Evolutionary conservation across 1,140 invertebrate species (phyloP), one percentile per base, ranked within the genome.

Genomic region (Amyelois transitella): DNA sequence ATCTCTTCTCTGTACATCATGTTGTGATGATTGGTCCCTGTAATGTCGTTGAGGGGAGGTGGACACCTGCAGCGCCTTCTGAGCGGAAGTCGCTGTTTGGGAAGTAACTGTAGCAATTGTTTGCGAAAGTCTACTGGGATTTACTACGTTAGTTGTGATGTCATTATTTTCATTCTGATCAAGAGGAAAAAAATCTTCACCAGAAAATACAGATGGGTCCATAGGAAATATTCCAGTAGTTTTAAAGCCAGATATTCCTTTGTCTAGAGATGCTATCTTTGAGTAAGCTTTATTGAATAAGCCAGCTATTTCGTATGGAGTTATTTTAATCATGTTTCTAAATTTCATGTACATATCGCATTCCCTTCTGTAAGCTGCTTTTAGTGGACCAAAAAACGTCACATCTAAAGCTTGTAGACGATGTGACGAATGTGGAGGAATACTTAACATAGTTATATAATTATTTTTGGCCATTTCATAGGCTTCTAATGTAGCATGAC

Each of bases 331-430:
- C n/a, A n/a, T n/a, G n/a, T n/a, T 54, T 25, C 20, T 53, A 4
- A 38, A 53, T 57, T 60, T 59, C 49, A 72, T 64, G 53, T 55
- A 76, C 49, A 58, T n/a, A 21, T 75, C 55, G 45, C 69, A 73
- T 44, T 77, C 72, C 38, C 66, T 58, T 18, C 74, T 69, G 53
- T 76, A 88, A 19, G 72, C 64, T n/a, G 18, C 67, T 57, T 88
- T 88, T 2, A 53, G 14, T 8, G 52, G 52, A 1, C 43, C 18
- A 45, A 45, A 53, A 45, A 53, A 53, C 12, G 52, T 45, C 0
- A 53, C 38, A 28, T 53, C 52, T 6, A 53, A 43, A 5, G 52
- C 38, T 14, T 53, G 52, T 45, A 53, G 45, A 5, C 52, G 52
- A 28, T 53, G 52, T 6, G 52, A 53, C 8, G 52, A 53, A 44